A percentile compares a stretch with the other conserved stretches of the same genome.
phyloP scores from a whole-genome alignment of 2,888 invertebrate species.

The Stegana nigrithorax region DNA sequence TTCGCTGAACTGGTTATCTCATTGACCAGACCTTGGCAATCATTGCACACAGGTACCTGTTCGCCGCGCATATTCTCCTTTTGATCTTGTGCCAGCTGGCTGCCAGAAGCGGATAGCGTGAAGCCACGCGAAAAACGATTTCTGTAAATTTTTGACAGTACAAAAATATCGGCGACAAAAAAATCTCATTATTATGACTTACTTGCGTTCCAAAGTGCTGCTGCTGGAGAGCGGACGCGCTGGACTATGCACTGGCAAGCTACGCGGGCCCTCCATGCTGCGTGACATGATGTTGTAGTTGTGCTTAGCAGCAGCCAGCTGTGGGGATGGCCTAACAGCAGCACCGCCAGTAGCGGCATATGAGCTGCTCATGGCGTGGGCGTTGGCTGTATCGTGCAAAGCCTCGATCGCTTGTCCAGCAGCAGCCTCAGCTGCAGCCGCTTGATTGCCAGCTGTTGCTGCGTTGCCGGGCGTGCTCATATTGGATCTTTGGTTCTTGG shows the following conservation, averaged over 20 bases:
- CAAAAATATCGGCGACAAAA: neutral
- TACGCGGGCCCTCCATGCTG: constrained; percentile 73
- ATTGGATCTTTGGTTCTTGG: constrained; percentile 69
- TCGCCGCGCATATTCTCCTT: constrained; percentile 79
- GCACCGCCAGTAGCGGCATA: constrained; percentile 49
- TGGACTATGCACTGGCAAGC: constrained; percentile 70
- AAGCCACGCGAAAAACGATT: constrained; percentile 75
- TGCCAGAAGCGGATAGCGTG: constrained; percentile 71
- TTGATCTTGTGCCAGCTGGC: constrained; percentile 67
- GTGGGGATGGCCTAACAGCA: constrained; percentile 37
- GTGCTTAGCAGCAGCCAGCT: constrained; percentile 44
- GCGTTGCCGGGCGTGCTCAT: constrained; percentile 66
- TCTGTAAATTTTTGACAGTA: too few relatives aligned
- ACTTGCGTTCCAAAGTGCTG: constrained; percentile 72
- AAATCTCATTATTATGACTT: constrained; percentile 29
- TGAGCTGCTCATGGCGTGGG: constrained; percentile 43
- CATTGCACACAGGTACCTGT: constrained; percentile 91
- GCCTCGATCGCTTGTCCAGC: constrained; percentile 68
- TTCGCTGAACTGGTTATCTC: constrained; percentile 89
- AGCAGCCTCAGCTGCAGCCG: constrained; percentile 57
- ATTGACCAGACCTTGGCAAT: constrained; percentile 93
- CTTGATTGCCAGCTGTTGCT: constrained; percentile 49
- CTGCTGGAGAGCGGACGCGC: constrained; percentile 68
- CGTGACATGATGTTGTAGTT: constrained; percentile 71
- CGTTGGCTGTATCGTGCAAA: constrained; percentile 49